Base-by-base conservation (phyloP, 2,888 invertebrate species). In the Iphiclides podalirius region DNA sequence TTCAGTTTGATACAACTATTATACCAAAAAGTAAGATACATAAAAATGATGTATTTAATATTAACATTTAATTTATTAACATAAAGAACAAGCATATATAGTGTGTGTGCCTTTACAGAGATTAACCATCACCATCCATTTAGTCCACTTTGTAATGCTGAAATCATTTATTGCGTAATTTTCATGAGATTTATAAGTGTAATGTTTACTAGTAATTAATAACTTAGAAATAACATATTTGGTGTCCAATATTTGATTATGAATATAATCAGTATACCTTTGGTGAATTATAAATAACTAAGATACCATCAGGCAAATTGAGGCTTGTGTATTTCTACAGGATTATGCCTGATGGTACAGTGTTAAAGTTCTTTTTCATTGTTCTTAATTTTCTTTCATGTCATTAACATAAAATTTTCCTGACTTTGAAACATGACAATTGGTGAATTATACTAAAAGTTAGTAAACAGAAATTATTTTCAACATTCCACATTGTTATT, bases 401-500 rank as follows among this genome's bases (percentile, higher is more conserved):
- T 31, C 31, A 31, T 31, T 12, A 26, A 26, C 8, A 8, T 26
- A 26, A 8, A 6, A 8, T 26, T 20, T 3, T 20, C 3, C 20
- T 20, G 20, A 6, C 6, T 20, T 4, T 31, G n/a, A 11, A 31
- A 11, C 31, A 31, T 31, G 31, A 31, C 31, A 31, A 31, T 31
- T 31, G 31, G 31, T n/a, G n/a, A n/a, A n/a, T 31, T 31, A 31
- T 31, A 20, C 3, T 20, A 6, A 6, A 20, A 4, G 4, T n/a
- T 4, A 31, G 4, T 31, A 12, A 31, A 31, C 20, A 8, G 23
- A 52, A 64, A 59, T 59, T 64, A 58, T 61, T 55, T 63, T 65
- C 64, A 64, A 85, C 85, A 85, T 85, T 85, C 85, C 85, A 83
- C 70, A 63, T 67, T 72, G n/a, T n/a, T n/a, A 63, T 70, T 74